Evolutionary conservation across 2,113 vertebrate species (phyloP), one percentile per base, ranked within the genome.

Genomic region (Hiodon alosoides): DNA sequence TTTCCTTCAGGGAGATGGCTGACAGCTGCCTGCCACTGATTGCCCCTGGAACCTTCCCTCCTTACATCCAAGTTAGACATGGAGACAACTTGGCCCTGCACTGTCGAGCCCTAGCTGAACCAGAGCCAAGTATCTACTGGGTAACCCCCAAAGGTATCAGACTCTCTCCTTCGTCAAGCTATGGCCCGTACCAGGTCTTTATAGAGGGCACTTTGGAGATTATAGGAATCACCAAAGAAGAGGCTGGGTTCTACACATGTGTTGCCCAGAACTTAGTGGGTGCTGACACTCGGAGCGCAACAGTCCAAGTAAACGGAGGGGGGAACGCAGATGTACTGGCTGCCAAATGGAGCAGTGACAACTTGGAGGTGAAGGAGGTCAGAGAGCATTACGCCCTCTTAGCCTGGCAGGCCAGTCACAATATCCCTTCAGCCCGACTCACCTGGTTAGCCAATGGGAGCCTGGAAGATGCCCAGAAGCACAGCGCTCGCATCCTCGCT

Each of bases 221-320:
- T 57, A 87, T 66, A 0, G 90, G 85, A 13, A 83, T 95, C 73
- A 91, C 91, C 0, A 48, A 47, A 0, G 73, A 65, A 0, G 93
- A 98, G 46, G 94, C 92, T 0, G 97, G 97, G 31, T 80, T 98
- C 16, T 99, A 98, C 73, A 98, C 97, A 7, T 98, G 97, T 7
- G 92, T 99, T 83, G 97, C 97, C 5, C 95, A 98, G 79, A 99
- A 99, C 80, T 84, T 91, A 46, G 90, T 98, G 0, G 97, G 97
- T 10, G 95, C 96, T 0, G 97, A 98, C 85, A 96, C 94, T 1
- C 93, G 88, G 76, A 94, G 91, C 0, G 77, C 98, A 7, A 91
- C 88, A 0, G 77, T 99, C 60, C 78, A 60, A n/a, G 93, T 99
- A 5, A 92, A 92, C 76, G 89, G 82, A 69, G 69, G 73, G 46